Conservation (phyloP, 1,140 invertebrate species). For the Drosophila busckii region DNA sequence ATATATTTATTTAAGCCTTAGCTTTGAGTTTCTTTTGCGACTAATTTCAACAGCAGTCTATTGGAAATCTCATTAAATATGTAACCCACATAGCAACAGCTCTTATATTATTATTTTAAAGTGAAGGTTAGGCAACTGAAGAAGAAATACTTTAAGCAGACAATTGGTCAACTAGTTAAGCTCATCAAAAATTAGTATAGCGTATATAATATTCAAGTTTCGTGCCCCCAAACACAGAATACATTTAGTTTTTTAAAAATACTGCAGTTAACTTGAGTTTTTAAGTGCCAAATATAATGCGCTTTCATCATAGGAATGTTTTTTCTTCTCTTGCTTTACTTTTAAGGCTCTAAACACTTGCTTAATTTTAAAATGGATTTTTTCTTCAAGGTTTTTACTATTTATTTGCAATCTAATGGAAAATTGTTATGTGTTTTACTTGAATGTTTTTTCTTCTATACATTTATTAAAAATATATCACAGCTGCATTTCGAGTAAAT, state of each 20-base stretch:
- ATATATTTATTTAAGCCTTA: slow-evolving; percentile 11
- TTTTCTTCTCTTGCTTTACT: slow-evolving; percentile 5
- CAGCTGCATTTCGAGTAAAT: slow-evolving; percentile 71
- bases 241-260: slow-evolving; percentile 47
- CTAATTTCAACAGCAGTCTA: slow-evolving; percentile 37
- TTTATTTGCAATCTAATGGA: slow-evolving; percentile 9
- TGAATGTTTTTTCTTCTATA: slow-evolving; percentile 37
- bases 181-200: slow-evolving; percentile 32
- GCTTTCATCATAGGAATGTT: slow-evolving; percentile 34
- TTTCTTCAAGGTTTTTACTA: background rate
- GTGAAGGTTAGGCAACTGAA: slow-evolving; percentile 1
- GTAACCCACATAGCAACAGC: slow-evolving; percentile 9
- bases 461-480: slow-evolving; percentile 68
- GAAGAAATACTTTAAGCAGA: no score
- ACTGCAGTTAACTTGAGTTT: slow-evolving; percentile 34
- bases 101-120: slow-evolving; percentile 7
- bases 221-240: slow-evolving; percentile 40
- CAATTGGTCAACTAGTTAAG: no score
- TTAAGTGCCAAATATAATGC: slow-evolving; percentile 37
- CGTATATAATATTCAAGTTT: slow-evolving; percentile 22
- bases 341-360: background rate
- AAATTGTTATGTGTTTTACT: slow-evolving; percentile 36
- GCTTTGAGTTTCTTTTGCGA: slow-evolving; percentile 21
- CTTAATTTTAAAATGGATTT: background rate
- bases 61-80: slow-evolving; percentile 13